Evolutionary conservation across 2,113 vertebrate species (phyloP).

Genomic region (Hemicordylus capensis): DNA sequence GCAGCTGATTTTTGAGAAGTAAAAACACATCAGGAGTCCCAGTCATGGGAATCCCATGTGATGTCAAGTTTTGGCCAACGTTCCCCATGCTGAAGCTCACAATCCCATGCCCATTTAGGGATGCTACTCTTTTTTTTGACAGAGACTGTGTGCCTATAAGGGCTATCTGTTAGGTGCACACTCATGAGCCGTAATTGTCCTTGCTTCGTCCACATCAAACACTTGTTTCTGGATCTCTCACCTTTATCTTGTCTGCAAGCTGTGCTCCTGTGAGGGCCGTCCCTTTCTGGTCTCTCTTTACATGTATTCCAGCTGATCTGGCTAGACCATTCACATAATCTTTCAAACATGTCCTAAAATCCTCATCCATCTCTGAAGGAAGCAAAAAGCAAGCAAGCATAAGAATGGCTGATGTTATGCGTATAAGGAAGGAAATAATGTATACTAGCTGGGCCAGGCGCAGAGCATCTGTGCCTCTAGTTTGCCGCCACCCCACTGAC

Average conservation of each 20-base stretch:
- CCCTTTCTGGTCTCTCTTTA: not conserved
- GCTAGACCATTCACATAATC: slow-evolving; percentile 13
- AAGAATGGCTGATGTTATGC: too few species aligned
- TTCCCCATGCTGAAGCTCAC: not conserved
- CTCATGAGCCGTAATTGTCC: not conserved
- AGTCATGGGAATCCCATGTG: too few species aligned
- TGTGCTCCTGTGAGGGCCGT: not conserved
- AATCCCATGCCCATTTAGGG: not conserved
- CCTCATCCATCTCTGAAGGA: slow-evolving; percentile 42
- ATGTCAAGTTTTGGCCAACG: too few species aligned
- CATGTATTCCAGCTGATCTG: not conserved
- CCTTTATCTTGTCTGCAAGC: slow-evolving; percentile 29
- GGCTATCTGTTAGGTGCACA: not conserved
- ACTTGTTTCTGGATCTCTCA: not conserved
- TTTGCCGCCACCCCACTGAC: too few species aligned
- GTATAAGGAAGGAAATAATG: not conserved
- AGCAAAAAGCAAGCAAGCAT: not conserved
- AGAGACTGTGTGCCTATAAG: not conserved
- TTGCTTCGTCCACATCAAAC: too few species aligned
- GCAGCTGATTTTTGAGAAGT: too few species aligned
- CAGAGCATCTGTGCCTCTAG: too few species aligned
- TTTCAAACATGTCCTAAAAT: slow-evolving; percentile 33
- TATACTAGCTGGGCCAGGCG: too few species aligned
- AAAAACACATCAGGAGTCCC: too few species aligned
- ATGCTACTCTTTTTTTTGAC: not conserved